phyloP scores from a whole-genome alignment of 1,140 invertebrate species.

The Pentalonia nigronervosa region DNA sequence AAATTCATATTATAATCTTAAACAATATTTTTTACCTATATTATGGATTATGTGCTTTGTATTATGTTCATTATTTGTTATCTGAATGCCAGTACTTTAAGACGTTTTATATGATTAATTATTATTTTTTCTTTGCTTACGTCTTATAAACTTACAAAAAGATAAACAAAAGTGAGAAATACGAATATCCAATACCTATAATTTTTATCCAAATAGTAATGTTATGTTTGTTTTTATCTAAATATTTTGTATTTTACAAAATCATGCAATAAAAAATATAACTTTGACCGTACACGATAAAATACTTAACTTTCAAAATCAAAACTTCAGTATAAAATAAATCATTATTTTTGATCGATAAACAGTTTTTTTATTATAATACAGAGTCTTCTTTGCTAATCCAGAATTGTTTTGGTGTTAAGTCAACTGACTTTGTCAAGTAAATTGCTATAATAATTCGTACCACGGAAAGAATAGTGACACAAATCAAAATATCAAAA shows the following conservation, averaged over 20 bases:
- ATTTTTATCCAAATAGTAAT: not conserved
- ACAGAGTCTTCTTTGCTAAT: not conserved
- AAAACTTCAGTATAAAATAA: not conserved
- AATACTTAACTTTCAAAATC: not conserved
- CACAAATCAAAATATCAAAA: no score
- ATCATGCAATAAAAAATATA: not conserved
- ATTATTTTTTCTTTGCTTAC: conserved; percentile 1
- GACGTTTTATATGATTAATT: not conserved
- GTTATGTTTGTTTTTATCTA: not conserved
- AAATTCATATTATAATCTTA: no score
- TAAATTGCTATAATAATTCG: not conserved
- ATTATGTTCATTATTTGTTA: not conserved
- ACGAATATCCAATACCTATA: not conserved
- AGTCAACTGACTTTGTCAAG: not conserved
- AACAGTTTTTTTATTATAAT: not conserved
- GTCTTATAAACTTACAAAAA: not conserved
- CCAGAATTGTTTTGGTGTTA: not conserved
- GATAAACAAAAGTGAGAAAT: not conserved
- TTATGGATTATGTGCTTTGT: not conserved
- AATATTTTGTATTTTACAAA: not conserved
- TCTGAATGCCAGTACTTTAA: not conserved
- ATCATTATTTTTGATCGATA: not conserved
- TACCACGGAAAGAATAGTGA: no score
- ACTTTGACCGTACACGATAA: not conserved
- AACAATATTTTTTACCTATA: not conserved